Conservation (phyloP, 1,140 invertebrate species). For the Panonychus citri region DNA sequence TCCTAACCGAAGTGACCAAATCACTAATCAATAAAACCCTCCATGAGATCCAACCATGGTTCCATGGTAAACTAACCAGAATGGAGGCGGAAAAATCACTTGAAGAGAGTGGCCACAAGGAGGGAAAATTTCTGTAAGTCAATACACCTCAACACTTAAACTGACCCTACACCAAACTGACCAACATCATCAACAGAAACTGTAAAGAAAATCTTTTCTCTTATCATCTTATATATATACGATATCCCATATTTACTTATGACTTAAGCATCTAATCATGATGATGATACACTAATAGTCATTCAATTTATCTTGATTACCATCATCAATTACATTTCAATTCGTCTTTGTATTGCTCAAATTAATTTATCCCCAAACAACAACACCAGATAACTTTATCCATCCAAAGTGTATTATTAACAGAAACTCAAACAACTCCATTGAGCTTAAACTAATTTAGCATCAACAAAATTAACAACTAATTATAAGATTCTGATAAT, state of each 20-base stretch:
- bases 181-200: not conserved
- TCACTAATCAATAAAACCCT: constrained; percentile 18
- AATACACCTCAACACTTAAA: not conserved
- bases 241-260: not conserved
- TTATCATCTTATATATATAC: not conserved
- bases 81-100: constrained; percentile 15
- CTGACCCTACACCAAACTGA: not conserved
- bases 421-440: no score
- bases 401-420: no score
- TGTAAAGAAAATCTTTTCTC: not conserved
- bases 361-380: no score
- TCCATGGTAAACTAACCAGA: constrained; percentile 16
- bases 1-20: constrained; percentile 6
- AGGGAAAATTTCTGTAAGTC: constrained; percentile 20
- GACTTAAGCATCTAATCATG: no score
- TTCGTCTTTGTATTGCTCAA: not conserved
- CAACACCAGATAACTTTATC: no score
- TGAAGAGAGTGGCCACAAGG: constrained; percentile 16
- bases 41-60: constrained; percentile 20
- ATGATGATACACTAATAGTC: not conserved
- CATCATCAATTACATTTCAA: not conserved
- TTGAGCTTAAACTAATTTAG: no score
- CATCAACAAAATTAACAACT: no score
- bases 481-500: no score
- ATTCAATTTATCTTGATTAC: not conserved